Evolutionary conservation across 2,888 invertebrate genomes (phyloP).

Genomic region (Lagria hirta): DNA sequence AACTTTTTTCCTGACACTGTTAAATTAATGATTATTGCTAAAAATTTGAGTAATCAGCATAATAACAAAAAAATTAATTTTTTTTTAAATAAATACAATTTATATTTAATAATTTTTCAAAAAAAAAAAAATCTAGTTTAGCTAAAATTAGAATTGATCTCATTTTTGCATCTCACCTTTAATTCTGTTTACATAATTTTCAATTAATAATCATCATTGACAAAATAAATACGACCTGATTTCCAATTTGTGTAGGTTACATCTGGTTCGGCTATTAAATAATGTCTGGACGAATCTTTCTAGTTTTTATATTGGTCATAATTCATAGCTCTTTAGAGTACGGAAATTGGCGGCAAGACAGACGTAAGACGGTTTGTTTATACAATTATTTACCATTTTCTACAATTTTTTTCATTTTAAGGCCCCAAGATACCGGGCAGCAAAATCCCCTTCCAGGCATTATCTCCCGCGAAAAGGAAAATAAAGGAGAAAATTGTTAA

Average conservation of each 20-base stretch:
- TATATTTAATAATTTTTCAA: too few relatives aligned
- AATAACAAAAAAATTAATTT: too few relatives aligned
- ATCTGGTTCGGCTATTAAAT: conserved; percentile 1
- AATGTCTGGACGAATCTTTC: conserved; percentile 8
- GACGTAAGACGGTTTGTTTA: conserved; percentile 33
- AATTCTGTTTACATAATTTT: too few relatives aligned
- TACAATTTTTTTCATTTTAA: conserved; percentile 38
- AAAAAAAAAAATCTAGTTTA: too few relatives aligned
- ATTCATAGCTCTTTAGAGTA: conserved; percentile 19
- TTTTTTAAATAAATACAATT: too few relatives aligned
- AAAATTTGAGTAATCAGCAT: too few relatives aligned
- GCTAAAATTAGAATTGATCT: too few relatives aligned
- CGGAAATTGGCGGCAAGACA: conserved; percentile 34
- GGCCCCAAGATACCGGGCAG: conserved; percentile 63
- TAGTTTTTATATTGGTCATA: conserved; percentile 5
- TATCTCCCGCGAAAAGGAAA: conserved; percentile 60
- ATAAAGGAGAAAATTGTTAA: conserved; percentile 72
- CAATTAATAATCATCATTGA: too few relatives aligned
- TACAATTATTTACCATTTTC: neutral
- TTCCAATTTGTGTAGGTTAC: conserved; percentile 9
- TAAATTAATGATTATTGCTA: too few relatives aligned
- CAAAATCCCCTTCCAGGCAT: conserved; percentile 58
- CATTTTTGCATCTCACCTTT: too few relatives aligned
- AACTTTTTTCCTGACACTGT: too few relatives aligned
- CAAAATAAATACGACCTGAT: too few relatives aligned